phyloP scores from a whole-genome alignment of 2,888 invertebrate genomes.

The Cosmia pyralina region DNA sequence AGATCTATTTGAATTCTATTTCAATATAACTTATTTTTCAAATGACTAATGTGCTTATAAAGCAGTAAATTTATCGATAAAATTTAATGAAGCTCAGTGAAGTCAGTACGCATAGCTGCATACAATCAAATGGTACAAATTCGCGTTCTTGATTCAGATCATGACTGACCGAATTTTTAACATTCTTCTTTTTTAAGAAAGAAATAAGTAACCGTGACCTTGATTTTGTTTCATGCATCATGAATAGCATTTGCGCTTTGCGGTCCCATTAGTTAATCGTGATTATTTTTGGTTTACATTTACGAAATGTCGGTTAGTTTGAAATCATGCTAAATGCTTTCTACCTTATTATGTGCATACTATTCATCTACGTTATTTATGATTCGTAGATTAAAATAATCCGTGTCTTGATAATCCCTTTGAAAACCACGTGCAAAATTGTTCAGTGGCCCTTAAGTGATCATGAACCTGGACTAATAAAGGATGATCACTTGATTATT shows the following conservation, averaged over 20 bases:
- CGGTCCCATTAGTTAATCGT: neutral
- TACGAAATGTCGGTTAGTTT: neutral
- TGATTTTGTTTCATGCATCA: constrained; percentile 9
- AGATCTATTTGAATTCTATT: no score
- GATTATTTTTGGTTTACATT: neutral
- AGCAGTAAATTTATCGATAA: neutral
- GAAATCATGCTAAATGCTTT: neutral
- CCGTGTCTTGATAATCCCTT: neutral
- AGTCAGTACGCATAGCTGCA: constrained; percentile 17
- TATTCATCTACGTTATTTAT: neutral
- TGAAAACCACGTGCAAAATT: constrained; percentile 8
- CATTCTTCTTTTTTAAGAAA: constrained; percentile 28
- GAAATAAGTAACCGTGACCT: constrained; percentile 11
- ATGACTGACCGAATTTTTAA: constrained; percentile 42
- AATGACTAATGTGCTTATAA: no score
- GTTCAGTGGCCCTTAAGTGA: neutral
- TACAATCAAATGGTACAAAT: constrained; percentile 24
- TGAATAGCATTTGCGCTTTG: neutral
- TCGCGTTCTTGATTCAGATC: constrained; percentile 39
- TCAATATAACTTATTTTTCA: no score
- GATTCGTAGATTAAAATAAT: neutral
- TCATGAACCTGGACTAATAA: neutral
- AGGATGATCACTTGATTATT: neutral
- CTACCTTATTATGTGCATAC: neutral
- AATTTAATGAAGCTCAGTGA: constrained; percentile 5